These are phyloP conservation scores for Zeuzera pyrina DNA, from an alignment of 2,888 invertebrate genomes.

Conservation along the genomic window DNA sequence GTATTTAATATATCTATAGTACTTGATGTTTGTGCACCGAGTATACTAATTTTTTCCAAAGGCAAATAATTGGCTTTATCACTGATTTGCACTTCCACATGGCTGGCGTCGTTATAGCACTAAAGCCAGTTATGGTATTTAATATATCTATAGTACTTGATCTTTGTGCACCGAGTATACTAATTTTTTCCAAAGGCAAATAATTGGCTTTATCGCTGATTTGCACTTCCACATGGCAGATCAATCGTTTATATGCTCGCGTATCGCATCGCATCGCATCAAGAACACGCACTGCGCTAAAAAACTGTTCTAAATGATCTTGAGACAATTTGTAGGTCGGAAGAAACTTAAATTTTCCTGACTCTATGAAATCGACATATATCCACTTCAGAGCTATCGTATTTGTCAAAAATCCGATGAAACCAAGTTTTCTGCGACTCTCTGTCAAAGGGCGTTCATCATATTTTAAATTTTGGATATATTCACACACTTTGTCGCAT, in stretches of 20 bases:
- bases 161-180: too few relatives aligned
- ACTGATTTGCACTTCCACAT: too few relatives aligned
- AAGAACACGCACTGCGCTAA: slow-evolving; percentile 7
- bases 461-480: not conserved
- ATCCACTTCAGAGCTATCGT: slow-evolving; percentile 5
- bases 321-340: slow-evolving; percentile 9
- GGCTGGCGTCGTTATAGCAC: too few relatives aligned
- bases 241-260: not conserved
- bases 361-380: slow-evolving; percentile 6
- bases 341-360: slow-evolving; percentile 8
- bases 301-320: slow-evolving; percentile 7
- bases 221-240: not conserved
- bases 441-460: not conserved
- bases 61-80: too few relatives aligned
- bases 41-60: too few relatives aligned
- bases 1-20: too few relatives aligned
- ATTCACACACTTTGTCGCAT: slow-evolving; percentile 1
- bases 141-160: slow-evolving; percentile 4
- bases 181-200: too few relatives aligned
- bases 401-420: slow-evolving; percentile 5
- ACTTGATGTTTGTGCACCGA: too few relatives aligned
- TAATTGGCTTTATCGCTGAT: too few relatives aligned
- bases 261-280: slow-evolving; percentile 2
- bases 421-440: slow-evolving; percentile 5
- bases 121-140: too few relatives aligned